phyloP scores from a whole-genome alignment of 2,888 invertebrate species.

The Ischnura elegans region DNA sequence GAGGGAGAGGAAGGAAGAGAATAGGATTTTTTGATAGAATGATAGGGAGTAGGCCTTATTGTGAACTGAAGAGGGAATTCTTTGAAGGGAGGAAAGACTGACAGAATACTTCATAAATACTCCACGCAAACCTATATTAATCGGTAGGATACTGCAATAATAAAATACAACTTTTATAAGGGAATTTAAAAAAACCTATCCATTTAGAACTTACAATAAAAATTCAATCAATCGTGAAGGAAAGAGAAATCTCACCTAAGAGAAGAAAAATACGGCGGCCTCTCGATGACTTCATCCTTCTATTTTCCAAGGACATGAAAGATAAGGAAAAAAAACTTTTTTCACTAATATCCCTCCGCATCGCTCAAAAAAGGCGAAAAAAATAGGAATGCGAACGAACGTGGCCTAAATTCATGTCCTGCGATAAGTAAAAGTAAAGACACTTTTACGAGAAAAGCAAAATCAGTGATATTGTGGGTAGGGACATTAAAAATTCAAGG shows the following conservation, averaged over 20 bases:
- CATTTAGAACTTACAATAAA: too few species aligned
- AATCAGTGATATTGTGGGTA: background rate
- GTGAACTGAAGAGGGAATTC: too few species aligned
- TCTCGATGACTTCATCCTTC: background rate
- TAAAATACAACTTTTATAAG: too few species aligned
- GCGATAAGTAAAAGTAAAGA: background rate
- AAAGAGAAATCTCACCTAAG: background rate
- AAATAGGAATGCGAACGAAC: background rate
- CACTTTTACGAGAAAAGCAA: background rate
- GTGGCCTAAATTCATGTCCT: background rate
- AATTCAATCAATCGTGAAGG: too few species aligned
- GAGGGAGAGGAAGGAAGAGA: too few species aligned
- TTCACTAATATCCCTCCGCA: background rate
- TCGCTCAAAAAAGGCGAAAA: background rate
- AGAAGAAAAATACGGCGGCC: background rate
- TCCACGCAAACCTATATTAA: too few species aligned
- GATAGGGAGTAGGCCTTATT: too few species aligned
- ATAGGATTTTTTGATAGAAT: too few species aligned
- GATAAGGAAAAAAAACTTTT: background rate
- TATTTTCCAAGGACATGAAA: background rate
- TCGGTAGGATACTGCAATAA: too few species aligned
- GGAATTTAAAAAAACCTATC: too few species aligned
- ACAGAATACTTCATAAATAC: too few species aligned
- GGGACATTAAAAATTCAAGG: slow-evolving; percentile 23
- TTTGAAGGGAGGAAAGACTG: too few species aligned